Evolutionary conservation across 2,888 invertebrate genomes (phyloP), one percentile per base, ranked within the genome.

Genomic region (Andrena bicolor): DNA sequence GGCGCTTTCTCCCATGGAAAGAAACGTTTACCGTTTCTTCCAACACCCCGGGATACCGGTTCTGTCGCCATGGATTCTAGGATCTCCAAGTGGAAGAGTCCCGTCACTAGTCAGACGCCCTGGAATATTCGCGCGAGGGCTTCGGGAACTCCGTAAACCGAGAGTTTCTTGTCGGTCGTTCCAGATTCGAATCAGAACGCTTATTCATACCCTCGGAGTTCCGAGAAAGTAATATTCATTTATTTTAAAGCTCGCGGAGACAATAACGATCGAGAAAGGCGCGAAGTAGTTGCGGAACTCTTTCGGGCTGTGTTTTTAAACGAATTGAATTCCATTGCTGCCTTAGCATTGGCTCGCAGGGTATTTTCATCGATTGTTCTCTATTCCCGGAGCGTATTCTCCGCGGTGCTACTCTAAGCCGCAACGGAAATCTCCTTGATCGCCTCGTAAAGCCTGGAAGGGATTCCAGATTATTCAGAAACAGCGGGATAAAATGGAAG

Each of bases 331-430:
- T 63, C 41, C 13, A 35, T 20, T 8, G 23, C 2, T 41, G 23
- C 4, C 10, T 23, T 56, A 1, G 10, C 53, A 10, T 26, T 23
- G 53, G 30, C 26, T 41, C 48, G 16, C 48, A 5, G 20, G 48
- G 53, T 68, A 76, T 68, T 63, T 56, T 61, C 63, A 69, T 63
- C 68, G 78, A 76, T 76, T 76, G 76, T 79, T 79, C 69, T 53
- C 56, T 41, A 79, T 69, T 63, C 63, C 28, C 48, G 30, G 2
- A 41, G 51, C 65, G 77, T 65, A 51, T 73, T 35, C 49, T 20
- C 28, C 28, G 13, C 30, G 30, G 2, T 28, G 49, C 32, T 26
- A 10, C 23, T 1, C 2, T n/a, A 20, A 53, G 30, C 63, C 48
- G 28, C 53, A 23, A 76, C 16, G n/a, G 70, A 48, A 41, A 71